phyloP scores from a whole-genome alignment of 2,797 vertebrate species.

The Sphenopsis melanotis region DNA sequence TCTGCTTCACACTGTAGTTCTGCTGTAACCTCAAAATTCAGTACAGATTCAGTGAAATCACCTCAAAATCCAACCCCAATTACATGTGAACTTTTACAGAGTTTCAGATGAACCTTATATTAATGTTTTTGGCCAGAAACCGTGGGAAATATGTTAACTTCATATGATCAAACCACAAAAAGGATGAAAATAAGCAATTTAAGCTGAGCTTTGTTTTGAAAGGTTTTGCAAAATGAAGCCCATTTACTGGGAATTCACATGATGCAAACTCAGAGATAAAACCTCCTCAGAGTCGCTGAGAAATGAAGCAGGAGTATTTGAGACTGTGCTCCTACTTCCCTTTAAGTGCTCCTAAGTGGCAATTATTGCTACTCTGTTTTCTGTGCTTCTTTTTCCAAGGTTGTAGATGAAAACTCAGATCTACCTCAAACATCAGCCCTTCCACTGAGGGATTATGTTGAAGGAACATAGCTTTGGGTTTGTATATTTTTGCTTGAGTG shows the following conservation, averaged over 20 bases:
- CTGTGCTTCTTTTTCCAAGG: background rate
- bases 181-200: background rate
- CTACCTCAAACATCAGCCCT: background rate
- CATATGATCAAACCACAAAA: background rate
- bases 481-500: background rate
- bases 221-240: background rate
- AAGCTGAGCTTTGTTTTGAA: background rate
- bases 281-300: background rate
- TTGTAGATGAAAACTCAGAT: background rate
- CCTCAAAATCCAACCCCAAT: background rate
- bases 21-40: background rate
- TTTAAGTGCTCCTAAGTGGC: background rate
- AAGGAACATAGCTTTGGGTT: background rate
- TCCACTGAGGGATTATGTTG: background rate
- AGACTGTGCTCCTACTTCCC: background rate
- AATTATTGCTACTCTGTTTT: background rate
- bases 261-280: background rate
- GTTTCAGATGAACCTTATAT: background rate
- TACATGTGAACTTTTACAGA: background rate
- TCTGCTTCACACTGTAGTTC: background rate
- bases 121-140: background rate
- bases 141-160: background rate
- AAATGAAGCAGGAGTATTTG: background rate
- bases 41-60: background rate
- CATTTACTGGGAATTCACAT: background rate